Percentiles rank a stretch among this genome's conserved stretches.
These are phyloP conservation scores for Anoplophora glabripennis DNA, from an alignment of 1,140 invertebrate species.

Conservation along the genomic window DNA sequence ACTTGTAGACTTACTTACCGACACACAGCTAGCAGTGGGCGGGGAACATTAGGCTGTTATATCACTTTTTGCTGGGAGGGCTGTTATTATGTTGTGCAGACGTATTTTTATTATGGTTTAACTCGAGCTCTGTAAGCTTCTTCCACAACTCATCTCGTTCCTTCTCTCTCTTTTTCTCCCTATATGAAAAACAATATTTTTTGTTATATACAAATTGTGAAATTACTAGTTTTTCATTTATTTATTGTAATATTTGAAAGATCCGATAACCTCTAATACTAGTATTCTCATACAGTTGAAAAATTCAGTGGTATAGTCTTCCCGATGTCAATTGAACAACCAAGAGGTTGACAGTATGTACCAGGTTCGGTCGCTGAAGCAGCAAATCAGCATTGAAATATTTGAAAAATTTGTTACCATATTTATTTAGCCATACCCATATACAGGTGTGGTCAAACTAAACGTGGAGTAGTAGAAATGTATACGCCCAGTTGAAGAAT, in stretches of 20 bases:
- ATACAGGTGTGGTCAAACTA: no score
- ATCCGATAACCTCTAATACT: no score
- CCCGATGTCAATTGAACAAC: no score
- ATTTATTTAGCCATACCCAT: no score
- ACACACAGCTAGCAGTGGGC: slow-evolving; percentile 29
- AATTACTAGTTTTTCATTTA: background rate
- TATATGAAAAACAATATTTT: slow-evolving; percentile 49
- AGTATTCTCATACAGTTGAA: no score
- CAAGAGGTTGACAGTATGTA: no score
- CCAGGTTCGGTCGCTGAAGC: no score
- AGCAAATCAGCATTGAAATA: no score
- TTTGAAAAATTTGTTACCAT: no score
- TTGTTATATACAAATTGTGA: background rate
- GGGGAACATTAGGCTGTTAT: slow-evolving; percentile 37
- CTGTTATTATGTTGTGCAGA: slow-evolving; percentile 39
- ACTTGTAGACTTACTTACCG: slow-evolving; percentile 34
- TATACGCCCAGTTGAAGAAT: no score
- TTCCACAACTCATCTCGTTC: slow-evolving; percentile 95
- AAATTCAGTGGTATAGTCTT: no score
- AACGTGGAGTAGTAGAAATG: no score
- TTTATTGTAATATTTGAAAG: background rate
- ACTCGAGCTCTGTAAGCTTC: slow-evolving; percentile 80
- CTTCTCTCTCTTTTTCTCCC: slow-evolving; percentile 92
- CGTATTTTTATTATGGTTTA: slow-evolving; percentile 53
- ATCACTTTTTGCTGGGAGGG: slow-evolving; percentile 49